These are phyloP conservation scores for Gari tellinella DNA, from an alignment of 2,888 invertebrate genomes.

Conservation along the genomic window DNA sequence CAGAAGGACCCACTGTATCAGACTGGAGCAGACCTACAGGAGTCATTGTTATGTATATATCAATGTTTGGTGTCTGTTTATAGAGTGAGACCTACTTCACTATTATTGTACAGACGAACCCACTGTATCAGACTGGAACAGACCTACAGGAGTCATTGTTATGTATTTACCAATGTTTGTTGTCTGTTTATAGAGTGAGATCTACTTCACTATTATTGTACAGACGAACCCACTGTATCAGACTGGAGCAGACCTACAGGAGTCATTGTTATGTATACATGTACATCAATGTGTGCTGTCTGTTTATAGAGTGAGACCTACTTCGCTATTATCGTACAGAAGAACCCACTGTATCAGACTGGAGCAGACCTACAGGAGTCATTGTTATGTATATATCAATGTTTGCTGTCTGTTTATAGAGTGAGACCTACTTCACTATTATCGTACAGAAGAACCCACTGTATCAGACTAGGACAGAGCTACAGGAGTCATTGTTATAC, in stretches of 20 bases:
- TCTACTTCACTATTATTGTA: constrained; percentile 54
- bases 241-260: constrained; percentile 45
- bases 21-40: constrained; percentile 45
- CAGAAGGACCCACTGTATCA: constrained; percentile 60
- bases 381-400: constrained; percentile 50
- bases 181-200: too few relatives aligned
- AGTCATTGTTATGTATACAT: constrained; percentile 50
- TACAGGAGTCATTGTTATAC: constrained; percentile 45
- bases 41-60: constrained; percentile 51
- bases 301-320: too few relatives aligned
- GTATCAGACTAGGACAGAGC: constrained; percentile 51
- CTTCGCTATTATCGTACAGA: constrained; percentile 57
- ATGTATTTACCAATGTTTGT: constrained; percentile 57
- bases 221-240: constrained; percentile 61
- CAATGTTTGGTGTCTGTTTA: too few relatives aligned
- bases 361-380: constrained; percentile 47
- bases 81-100: constrained; percentile 57
- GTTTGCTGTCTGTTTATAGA: too few relatives aligned
- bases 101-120: constrained; percentile 58
- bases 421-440: constrained; percentile 55
- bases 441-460: constrained; percentile 59
- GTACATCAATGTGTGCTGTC: too few relatives aligned
- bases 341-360: constrained; percentile 57
- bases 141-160: constrained; percentile 47
- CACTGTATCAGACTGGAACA: constrained; percentile 51